phyloP scores from a whole-genome alignment of 1,140 invertebrate species.

The Calephelis nemesis region DNA sequence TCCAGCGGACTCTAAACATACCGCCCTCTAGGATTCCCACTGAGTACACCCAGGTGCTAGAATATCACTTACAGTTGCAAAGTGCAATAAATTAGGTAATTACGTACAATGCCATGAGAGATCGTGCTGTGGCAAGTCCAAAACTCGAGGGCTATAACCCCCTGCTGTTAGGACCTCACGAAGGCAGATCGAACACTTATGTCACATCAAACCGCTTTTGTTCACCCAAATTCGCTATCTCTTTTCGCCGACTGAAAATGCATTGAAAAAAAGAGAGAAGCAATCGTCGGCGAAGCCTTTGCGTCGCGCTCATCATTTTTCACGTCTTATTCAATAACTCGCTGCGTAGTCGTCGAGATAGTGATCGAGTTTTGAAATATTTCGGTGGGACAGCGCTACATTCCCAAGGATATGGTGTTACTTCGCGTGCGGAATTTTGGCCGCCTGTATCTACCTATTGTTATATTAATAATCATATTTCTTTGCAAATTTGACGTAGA shows the following conservation, averaged over 20 bases:
- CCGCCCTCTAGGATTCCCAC: conserved; percentile 55
- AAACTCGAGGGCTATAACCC: conserved; percentile 44
- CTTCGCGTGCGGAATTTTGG: conserved; percentile 73
- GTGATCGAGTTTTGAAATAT: conserved; percentile 75
- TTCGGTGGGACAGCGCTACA: conserved; percentile 69
- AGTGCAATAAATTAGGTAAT: conserved; percentile 74
- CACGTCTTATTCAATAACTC: conserved; percentile 77
- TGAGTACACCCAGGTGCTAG: conserved; percentile 47
- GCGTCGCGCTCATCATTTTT: conserved; percentile 71
- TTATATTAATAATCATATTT: conserved; percentile 33
- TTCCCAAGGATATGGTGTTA: conserved; percentile 78
- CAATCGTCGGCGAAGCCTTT: conserved; percentile 68
- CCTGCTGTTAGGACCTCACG: conserved; percentile 66
- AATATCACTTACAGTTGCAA: conserved; percentile 46
- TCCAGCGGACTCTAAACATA: conserved; percentile 59
- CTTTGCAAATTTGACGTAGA: conserved; percentile 8
- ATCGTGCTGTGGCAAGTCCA: conserved; percentile 53
- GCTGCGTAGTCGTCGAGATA: conserved; percentile 70
- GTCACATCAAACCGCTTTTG: conserved; percentile 71
- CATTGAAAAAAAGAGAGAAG: conserved; percentile 48
- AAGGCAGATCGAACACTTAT: conserved; percentile 51
- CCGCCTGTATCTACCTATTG: conserved; percentile 41
- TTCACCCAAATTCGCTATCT: conserved; percentile 65
- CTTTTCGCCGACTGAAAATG: conserved; percentile 50
- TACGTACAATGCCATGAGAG: conserved; percentile 72